Base-by-base conservation (phyloP, 2,113 vertebrate genomes). In the Gobius niger region DNA sequence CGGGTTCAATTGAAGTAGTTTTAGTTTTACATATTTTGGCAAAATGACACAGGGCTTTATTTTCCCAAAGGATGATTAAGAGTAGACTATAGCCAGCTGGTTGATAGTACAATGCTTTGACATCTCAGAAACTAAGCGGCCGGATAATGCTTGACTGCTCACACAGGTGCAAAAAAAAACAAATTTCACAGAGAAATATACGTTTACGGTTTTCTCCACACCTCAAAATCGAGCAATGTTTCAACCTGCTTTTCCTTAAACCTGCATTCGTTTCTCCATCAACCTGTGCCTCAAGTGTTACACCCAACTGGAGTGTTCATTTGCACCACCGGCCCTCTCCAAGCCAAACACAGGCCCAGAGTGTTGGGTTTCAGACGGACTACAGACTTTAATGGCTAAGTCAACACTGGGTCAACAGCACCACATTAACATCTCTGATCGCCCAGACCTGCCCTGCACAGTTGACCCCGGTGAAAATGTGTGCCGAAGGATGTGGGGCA, bases 301-400 rank as follows among this genome's bases (percentile, higher is more conserved):
- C 24, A 77, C 64, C 65, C 61, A 62, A 78, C 69, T 83, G 80
- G 76, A 87, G 80, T 82, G 82, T 73, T 68, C 61, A 79, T 80
- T 85, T 81, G 75, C 63, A 63, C 65, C 68, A 68, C 76, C 24
- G 9, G 41, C 54, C 67, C 15, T 1, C 65, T 89, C 89, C 89
- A 89, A 90, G 49, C 70, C 68, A 88, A 88, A 87, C 86, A 81
- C 75, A 72, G 14, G 50, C 2, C 68, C 67, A 50, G 52, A 24
- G 52, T 83, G 78, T 86, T 82, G 24, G 82, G 85, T 87, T 90
- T 90, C 85, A 87, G 76, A 81, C 71, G 51, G 67, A 77, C 70
- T 80, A 34, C 75, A 86, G 77, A 81, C 83, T 84, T 85, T 84
- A 89, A 89, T 88, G 84, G 76, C 89, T 84, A 83, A 88, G 82